A percentile compares a stretch with the other conserved stretches of the same genome.
phyloP scores from a whole-genome alignment of 2,113 vertebrate species.

The Triplophysa dalaica region DNA sequence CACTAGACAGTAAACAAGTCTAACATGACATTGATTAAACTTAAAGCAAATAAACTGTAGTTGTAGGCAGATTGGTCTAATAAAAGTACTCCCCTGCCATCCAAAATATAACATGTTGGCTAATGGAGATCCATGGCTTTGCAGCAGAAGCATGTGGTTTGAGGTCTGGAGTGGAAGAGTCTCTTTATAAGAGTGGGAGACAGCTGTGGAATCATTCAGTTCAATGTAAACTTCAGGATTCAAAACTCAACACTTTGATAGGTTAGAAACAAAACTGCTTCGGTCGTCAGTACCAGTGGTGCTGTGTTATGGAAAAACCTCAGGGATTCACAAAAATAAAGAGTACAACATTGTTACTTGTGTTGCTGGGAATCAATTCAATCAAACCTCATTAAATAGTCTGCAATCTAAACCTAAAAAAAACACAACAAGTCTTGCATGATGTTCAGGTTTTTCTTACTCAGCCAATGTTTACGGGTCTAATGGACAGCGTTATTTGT shows the following conservation, averaged over 20 bases:
- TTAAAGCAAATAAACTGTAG: conserved; percentile 35
- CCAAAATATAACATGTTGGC: conserved; percentile 15
- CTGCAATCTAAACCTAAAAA: too few relatives aligned
- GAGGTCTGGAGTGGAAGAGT: conserved; percentile 9
- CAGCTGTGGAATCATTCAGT: conserved; percentile 16
- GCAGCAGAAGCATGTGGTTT: conserved; percentile 32
- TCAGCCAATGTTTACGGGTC: too few relatives aligned
- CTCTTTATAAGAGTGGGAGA: conserved; percentile 21
- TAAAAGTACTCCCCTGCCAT: conserved; percentile 23
- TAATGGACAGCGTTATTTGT: too few relatives aligned
- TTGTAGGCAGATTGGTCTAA: conserved; percentile 19
- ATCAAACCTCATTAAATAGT: too few relatives aligned
- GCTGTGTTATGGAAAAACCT: background rate
- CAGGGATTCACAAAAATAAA: too few relatives aligned
- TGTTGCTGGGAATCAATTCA: too few relatives aligned
- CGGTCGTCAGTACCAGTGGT: background rate
- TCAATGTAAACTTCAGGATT: background rate
- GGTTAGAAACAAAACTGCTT: background rate
- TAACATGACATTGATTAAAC: conserved; percentile 27
- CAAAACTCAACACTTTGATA: background rate
- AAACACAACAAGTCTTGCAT: too few relatives aligned
- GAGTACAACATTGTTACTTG: too few relatives aligned
- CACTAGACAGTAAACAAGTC: conserved; percentile 10
- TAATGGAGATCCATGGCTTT: conserved; percentile 19
- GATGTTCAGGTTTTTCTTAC: too few relatives aligned